A percentile compares a stretch with the other conserved stretches of the same genome.
These are phyloP conservation scores for Pissodes strobi DNA, from an alignment of 1,140 invertebrate genomes.

Conservation along the genomic window DNA sequence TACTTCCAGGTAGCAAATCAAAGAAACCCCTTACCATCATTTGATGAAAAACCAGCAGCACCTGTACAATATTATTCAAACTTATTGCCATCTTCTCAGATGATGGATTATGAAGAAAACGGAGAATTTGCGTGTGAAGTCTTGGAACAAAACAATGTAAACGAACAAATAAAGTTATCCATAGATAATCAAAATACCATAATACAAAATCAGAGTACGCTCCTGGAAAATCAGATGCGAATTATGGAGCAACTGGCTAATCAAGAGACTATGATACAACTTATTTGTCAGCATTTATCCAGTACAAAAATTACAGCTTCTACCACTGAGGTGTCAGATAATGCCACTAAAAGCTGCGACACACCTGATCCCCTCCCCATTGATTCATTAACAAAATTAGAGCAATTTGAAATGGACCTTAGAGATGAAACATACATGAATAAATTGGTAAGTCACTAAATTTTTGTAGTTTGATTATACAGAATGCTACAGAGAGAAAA, in stretches of 20 bases:
- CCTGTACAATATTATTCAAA: no score
- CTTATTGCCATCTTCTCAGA: not conserved
- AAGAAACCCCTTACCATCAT: not conserved
- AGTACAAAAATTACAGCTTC: not conserved
- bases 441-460: slow-evolving; percentile 6
- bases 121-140: not conserved
- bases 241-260: slow-evolving; percentile 2
- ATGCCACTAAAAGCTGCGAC: not conserved
- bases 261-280: not conserved
- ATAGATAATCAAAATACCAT: slow-evolving; percentile 2
- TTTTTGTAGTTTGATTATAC: no score
- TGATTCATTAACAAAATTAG: not conserved
- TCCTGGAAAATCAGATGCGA: not conserved
- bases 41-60: not conserved
- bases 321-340: not conserved
- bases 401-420: slow-evolving; percentile 1
- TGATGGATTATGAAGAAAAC: not conserved
- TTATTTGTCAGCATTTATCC: slow-evolving; percentile 3
- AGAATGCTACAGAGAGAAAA: no score
- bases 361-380: slow-evolving; percentile 1
- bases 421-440: not conserved
- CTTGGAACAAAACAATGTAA: not conserved
- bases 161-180: not conserved
- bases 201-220: not conserved
- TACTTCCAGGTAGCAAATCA: not conserved